These are phyloP conservation scores for Megalurothrips usitatus DNA, from an alignment of 2,888 invertebrate species.

Conservation along the genomic window DNA sequence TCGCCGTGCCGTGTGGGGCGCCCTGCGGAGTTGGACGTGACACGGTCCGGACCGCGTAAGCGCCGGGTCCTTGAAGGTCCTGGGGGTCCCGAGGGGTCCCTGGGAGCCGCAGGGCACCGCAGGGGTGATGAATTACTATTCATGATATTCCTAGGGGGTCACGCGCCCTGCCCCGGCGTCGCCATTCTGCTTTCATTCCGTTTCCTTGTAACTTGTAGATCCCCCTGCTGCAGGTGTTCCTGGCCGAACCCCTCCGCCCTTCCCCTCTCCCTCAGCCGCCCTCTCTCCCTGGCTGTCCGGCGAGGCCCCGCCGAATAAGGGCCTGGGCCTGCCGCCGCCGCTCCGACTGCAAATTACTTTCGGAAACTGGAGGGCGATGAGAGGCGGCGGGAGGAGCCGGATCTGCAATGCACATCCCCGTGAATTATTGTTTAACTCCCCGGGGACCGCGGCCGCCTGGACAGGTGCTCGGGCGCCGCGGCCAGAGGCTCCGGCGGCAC, in stretches of 20 bases:
- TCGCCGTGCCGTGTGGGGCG: too few relatives aligned
- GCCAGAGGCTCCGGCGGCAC: too few relatives aligned
- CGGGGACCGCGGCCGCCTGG: not conserved
- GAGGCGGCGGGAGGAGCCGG: not conserved
- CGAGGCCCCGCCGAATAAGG: not conserved
- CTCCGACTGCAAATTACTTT: not conserved
- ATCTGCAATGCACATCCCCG: not conserved
- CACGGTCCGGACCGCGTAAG: not conserved
- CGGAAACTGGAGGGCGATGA: not conserved
- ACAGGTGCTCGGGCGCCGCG: not conserved
- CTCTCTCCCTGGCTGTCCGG: not conserved
- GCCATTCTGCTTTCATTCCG: not conserved
- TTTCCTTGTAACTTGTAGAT: conserved; percentile 21
- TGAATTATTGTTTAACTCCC: not conserved
- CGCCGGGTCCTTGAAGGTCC: not conserved
- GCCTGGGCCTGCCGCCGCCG: not conserved
- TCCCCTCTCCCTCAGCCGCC: not conserved
- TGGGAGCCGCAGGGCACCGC: not conserved
- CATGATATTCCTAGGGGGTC: conserved; percentile 9
- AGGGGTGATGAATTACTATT: not conserved
- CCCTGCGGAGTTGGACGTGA: too few relatives aligned
- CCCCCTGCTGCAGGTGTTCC: not conserved
- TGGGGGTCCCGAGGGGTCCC: not conserved
- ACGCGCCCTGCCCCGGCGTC: not conserved
- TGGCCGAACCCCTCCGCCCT: too few relatives aligned